phyloP scores from a whole-genome alignment of 1,140 invertebrate species.

The Cherax destructor region DNA sequence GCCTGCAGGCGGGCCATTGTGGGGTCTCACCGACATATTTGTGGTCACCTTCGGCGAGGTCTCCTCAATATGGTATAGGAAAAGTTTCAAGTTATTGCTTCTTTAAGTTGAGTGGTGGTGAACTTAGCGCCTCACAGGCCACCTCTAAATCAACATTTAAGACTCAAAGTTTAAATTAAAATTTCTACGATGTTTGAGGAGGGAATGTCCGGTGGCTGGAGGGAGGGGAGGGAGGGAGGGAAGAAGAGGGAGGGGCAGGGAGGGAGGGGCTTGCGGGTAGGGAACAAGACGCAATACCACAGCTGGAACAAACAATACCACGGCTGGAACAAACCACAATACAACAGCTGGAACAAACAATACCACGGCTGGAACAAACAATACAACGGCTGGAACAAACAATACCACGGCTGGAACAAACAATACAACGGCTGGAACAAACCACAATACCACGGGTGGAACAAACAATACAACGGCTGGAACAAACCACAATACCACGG shows the following conservation, averaged over 20 bases:
- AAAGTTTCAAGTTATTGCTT: conserved; percentile 4
- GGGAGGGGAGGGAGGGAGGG: conserved; percentile 1
- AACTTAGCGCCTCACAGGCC: not conserved
- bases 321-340: too few species aligned
- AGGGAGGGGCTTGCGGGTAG: not conserved
- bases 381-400: too few species aligned
- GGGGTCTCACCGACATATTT: not conserved
- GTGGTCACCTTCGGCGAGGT: not conserved
- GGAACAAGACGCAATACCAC: not conserved
- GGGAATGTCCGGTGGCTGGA: not conserved
- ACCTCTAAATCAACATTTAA: not conserved
- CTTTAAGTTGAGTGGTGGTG: not conserved
- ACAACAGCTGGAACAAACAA: too few species aligned
- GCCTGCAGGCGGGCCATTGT: too few species aligned
- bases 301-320: too few species aligned
- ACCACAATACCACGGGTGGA: too few species aligned
- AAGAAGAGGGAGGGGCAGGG: not conserved
- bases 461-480: too few species aligned
- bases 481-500: too few species aligned
- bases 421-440: too few species aligned
- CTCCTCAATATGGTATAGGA: not conserved
- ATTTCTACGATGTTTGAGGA: not conserved
- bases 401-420: too few species aligned
- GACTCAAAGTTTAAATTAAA: not conserved
- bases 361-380: too few species aligned